Base-by-base conservation (phyloP, 2,888 invertebrate genomes). In the Agrochola lychnidis region DNA sequence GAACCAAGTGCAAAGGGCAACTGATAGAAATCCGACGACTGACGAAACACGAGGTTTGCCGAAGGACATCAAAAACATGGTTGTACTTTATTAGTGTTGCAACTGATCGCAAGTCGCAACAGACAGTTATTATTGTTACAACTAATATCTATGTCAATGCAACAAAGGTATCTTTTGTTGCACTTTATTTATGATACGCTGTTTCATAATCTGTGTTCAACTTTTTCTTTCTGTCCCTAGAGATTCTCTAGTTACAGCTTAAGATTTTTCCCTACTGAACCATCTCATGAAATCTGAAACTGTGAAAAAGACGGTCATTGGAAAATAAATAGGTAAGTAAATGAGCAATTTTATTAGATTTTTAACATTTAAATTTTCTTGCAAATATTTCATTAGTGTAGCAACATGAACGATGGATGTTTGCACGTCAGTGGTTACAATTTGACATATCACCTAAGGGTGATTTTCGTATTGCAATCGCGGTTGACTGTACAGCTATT, bases 161-260 rank as follows among this genome's bases (percentile, higher is more conserved):
- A n/a, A 63, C 16, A 48, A 63, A 63, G n/a, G 12, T n/a, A 25
- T 53, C 53, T 70, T 42, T 42, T 7, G 19, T 71, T 68, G 25
- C 25, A 25, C 22, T 16, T 40, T 68, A 51, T 51, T 71, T 40
- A 53, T 51, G 40, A 42, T 19, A 51, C 22, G 22, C 53, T 70
- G 70, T 12, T 40, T 22, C n/a, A 14, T 25, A 51, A 22, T 22
- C 36, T 30, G 25, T 4, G 7, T 59, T n/a, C 22, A 51, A 73
- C 25, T 30, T 40, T 56, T 56, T 40, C 40, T 68, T 72, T 73
- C 7, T 16, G 30, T n/a, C 40, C 19, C 73, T 59, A 48, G 73
- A 48, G 57, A 25, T 72, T 25, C 16, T 25, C 22, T n/a, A 36
- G 25, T 48, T 10, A 14, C 4, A n/a, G 51, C 42, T 73, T 62